These are phyloP conservation scores for Paramormyrops hopkinsi DNA, from an alignment of 2,797 vertebrate genomes.

Conservation along the genomic window DNA sequence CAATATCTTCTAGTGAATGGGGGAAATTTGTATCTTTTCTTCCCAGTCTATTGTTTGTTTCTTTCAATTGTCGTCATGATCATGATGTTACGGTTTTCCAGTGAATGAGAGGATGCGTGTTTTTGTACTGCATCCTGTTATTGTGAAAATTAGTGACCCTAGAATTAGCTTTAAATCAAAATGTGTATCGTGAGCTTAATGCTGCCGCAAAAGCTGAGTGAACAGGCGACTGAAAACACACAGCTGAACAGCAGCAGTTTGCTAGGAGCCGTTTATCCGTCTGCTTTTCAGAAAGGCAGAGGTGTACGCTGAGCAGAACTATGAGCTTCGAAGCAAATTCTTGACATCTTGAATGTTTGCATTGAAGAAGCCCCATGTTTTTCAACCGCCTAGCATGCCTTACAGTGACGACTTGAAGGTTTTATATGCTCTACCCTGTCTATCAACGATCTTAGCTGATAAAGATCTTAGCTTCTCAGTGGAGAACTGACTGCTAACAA, in stretches of 20 bases:
- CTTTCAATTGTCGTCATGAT: neutral
- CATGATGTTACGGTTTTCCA: neutral
- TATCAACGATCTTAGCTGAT: neutral
- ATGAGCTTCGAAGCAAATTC: neutral
- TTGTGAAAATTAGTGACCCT: neutral
- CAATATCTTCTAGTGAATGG: neutral
- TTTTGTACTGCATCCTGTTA: neutral
- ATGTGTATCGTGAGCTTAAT: neutral
- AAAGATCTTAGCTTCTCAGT: neutral
- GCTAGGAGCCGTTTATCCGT: neutral
- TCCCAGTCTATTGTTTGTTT: neutral
- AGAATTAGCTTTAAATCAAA: neutral
- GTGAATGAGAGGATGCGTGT: neutral
- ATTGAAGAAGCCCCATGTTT: neutral
- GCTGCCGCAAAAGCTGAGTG: neutral
- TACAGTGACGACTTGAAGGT: neutral
- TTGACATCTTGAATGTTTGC: neutral
- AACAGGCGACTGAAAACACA: neutral
- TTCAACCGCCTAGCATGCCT: neutral
- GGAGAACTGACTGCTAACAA: neutral
- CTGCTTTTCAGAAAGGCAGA: neutral
- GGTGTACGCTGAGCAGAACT: neutral
- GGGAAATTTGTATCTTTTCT: neutral
- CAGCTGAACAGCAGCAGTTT: neutral
- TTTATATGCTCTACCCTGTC: neutral